Evolutionary conservation across 1,140 invertebrate genomes (phyloP), one percentile per base, ranked within the genome.

Genomic region (Ceratina japonica): DNA sequence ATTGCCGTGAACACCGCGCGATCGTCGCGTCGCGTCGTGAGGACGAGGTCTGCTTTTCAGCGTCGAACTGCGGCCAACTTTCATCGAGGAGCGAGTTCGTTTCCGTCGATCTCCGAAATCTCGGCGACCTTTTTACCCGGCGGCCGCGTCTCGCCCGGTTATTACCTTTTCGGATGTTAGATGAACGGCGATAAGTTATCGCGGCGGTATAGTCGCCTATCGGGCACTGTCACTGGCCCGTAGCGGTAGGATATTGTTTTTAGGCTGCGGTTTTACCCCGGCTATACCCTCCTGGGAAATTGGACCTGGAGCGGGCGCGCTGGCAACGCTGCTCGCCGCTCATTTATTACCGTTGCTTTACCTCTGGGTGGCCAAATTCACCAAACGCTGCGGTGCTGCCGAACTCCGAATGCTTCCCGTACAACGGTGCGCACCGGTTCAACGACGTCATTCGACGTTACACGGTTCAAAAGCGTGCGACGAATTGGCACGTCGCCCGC

Each of bases 331-430:
- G 87, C 87, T 91, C 87, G 89, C 90, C 90, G 90, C 90, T 91
- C 90, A 91, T 91, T 91, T 91, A 91, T 91, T 91, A 91, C 84
- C 87, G 84, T 81, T 87, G 88, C 85, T 90, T 90, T 88, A 89
- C 89, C 89, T 90, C 89, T 90, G 90, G 90, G 90, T 91, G 90
- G 90, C 86, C 90, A 88, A 90, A 91, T 90, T 89, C 88, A 85
- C 87, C 83, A 87, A 82, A 76, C 80, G 78, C 77, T 83, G 77
- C 81, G 87, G 75, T 85, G 37, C 5, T 44, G 37, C 62, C 84
- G 59, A 72, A 82, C 80, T 77, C 84, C 81, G 82, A 87, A 84
- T 85, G 80, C 79, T 79, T 70, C 63, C 74, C 66, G 51, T 82
- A 66, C 54, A 78, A 78, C 79, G 37, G 37, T 44, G 37, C 37